Base-by-base conservation (phyloP, 2,888 invertebrate genomes). In the Tinea pellionella region DNA sequence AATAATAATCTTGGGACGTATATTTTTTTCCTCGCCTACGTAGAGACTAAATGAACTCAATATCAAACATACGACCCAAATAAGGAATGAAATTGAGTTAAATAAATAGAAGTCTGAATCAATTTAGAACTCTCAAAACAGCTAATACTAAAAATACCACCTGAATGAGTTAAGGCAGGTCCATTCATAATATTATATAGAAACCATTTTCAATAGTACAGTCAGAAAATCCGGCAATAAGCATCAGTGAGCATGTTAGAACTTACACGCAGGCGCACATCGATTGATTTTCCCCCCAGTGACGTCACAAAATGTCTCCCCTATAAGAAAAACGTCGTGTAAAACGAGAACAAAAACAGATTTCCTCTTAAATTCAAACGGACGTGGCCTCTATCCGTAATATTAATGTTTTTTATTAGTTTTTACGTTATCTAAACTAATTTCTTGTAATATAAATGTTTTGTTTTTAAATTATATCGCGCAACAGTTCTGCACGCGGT, bases 161-260 rank as follows among this genome's bases (percentile, higher is more conserved):
- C 74, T 81, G 80, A 84, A 84, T 85, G 83, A 69, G 66, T 65
- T 65, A 70, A 18, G 71, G 16, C 62, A 61, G 65, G 64, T 75
- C 75, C 86, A 86, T 86, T 86, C 84, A 86, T 80, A 72, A n/a
- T n/a, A n/a, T n/a, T 83, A 13, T n/a, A 79, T 72, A 73, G 63
- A 72, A 62, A 70, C 77, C 75, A 77, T 80, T 78, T 77, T 72
- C 69, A 63, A 67, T 67, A 2, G 15, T 47, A 13, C 47, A 47
- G 2, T 16, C 8, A 47, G 13, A 47, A 47, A 8, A 41, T 41
- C 2, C 41, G 13, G 8, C 41, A n/a, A 2, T 2, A 24, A 24
- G 24, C 2, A 24, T 24, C n/a, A n/a, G 24, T 24, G 24, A 24
- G n/a, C n/a, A n/a, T n/a, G n/a, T n/a, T n/a, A n/a, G n/a, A 24